phyloP scores from a whole-genome alignment of 2,113 vertebrate species.

The Strigops habroptila region DNA sequence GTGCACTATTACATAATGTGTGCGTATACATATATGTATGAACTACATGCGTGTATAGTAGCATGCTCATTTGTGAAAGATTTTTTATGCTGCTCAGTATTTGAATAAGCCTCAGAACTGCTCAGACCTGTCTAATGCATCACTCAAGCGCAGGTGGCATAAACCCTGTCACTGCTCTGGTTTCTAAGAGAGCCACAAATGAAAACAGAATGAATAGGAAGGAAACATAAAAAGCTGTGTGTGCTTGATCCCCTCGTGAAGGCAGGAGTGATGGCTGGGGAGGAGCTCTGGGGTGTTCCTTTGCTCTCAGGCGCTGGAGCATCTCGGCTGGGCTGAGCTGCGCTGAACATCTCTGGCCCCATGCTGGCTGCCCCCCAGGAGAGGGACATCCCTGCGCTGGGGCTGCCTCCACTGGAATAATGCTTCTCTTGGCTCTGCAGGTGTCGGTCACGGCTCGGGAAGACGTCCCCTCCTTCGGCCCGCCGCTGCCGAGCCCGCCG shows the following conservation, averaged over 20 bases:
- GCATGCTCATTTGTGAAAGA: not conserved
- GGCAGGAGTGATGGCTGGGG: not conserved
- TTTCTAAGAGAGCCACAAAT: not conserved
- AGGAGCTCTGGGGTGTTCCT: not conserved
- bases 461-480: conserved; percentile 89
- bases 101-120: not conserved
- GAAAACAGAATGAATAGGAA: not conserved
- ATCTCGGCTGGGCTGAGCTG: not conserved
- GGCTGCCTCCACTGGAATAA: accelerated
- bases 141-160: not conserved
- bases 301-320: not conserved
- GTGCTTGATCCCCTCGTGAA: accelerated
- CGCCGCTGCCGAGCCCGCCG: conserved; percentile 83
- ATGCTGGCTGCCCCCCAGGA: accelerated
- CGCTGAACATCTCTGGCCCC: not conserved
- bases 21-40: not conserved
- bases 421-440: conserved; percentile 49
- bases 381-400: too few relatives aligned
- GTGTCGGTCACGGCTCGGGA: conserved; percentile 91
- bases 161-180: too few relatives aligned
- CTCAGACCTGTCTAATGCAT: not conserved
- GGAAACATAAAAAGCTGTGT: too few relatives aligned
- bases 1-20: accelerated
- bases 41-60: not conserved
- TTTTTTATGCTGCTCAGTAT: not conserved